Base-by-base conservation (phyloP, 1,140 invertebrate genomes). In the Calycopis cecrops region DNA sequence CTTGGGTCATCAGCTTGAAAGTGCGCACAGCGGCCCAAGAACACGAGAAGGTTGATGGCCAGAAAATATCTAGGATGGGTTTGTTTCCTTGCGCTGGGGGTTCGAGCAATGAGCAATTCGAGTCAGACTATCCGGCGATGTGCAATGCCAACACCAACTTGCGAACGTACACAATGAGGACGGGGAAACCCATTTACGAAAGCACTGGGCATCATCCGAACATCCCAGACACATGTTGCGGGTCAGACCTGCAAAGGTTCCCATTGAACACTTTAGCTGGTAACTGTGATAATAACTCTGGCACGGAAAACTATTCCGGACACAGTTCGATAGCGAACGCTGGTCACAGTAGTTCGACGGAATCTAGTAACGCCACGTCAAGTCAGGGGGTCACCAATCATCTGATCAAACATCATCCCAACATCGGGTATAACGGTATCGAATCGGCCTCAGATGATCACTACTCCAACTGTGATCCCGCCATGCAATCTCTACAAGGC, bases 71-170 rank as follows among this genome's bases (percentile, higher is more conserved):
- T 0, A 93, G 93, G 0, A 92, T 95, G 60, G 93, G 93, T 28
- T 73, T 95, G 18, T 94, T 94, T 73, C 92, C 94, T 0, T 95
- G 93, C 68, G 93, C 92, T 1, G 93, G 92, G 10, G 93, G 92
- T 7, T 93, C 93, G 1, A 94, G 92, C 56, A 94, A 93, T 21
- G 93, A 94, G 57, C 95, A 96, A 73, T 92, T 92, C 65, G 90
- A 91, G 63, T 93, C 92, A 0, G 92, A 93, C 63, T 96, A 95
- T 78, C 94, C 95, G 0, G 93, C 94, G 18, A 94, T 96, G 65
- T 96, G 94, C 70, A 94, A 93, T 64, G 93, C 94, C 0, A 96
- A 96, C 71, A 94, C 94, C 12, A 95, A 95, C 63, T 91, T 95
- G 11, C 91, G 95, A 54, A 95, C 94, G 33, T 96, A 95, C 67